These are phyloP conservation scores for Amphiura filiformis DNA, from an alignment of 35 echinoderm and acorn worm genomes.

Conservation along the genomic window DNA sequence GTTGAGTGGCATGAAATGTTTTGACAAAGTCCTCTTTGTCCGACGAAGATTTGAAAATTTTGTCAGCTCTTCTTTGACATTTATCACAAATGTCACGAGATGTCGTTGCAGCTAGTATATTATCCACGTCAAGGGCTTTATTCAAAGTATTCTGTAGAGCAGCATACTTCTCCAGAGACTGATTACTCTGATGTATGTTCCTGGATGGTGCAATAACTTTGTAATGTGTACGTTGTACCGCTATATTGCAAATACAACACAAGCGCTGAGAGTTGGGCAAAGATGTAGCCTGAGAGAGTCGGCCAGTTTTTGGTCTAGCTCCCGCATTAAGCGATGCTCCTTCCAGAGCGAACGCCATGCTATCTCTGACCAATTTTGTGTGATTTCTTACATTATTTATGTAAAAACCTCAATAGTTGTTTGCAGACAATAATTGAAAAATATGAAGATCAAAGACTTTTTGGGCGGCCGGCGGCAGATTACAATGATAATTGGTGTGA, in stretches of 20 bases:
- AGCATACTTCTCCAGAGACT: neutral
- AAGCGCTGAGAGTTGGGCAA: too few species aligned
- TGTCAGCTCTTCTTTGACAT: neutral
- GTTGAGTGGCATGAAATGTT: neutral
- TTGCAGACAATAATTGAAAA: too few species aligned
- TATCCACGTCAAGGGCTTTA: neutral
- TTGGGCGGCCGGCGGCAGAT: too few species aligned
- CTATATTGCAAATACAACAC: neutral
- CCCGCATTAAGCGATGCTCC: too few species aligned
- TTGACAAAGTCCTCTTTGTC: neutral
- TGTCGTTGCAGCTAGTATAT: neutral
- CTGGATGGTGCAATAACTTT: neutral
- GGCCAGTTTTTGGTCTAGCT: too few species aligned
- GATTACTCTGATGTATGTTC: neutral
- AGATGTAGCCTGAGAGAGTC: too few species aligned
- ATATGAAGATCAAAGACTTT: too few species aligned
- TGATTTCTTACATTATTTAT: too few species aligned
- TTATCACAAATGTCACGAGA: neutral
- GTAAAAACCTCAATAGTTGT: too few species aligned
- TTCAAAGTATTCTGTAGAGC: neutral
- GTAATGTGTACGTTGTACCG: neutral
- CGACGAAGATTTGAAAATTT: neutral
- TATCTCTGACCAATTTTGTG: too few species aligned
- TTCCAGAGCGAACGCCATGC: too few species aligned
- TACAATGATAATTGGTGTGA: too few species aligned